A percentile compares a stretch with the other conserved stretches of the same genome.
These are phyloP conservation scores for Linurgus olivaceus DNA, from an alignment of 2,797 vertebrate species.

Conservation along the genomic window DNA sequence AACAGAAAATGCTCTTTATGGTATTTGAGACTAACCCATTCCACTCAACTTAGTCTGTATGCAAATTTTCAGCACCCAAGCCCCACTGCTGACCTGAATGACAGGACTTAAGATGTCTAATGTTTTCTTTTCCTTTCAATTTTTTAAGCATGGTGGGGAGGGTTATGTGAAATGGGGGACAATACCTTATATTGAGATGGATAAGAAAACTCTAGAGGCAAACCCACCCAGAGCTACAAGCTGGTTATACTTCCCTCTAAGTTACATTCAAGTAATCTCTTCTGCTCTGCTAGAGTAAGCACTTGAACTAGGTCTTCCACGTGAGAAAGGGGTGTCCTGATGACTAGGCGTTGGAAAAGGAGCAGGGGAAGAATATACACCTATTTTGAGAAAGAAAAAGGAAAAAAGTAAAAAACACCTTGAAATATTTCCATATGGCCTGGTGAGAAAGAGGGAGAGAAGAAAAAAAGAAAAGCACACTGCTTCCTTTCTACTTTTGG, in stretches of 20 bases:
- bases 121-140: not conserved
- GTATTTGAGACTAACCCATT: not conserved
- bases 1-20: not conserved
- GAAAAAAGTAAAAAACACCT: not conserved
- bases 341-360: not conserved
- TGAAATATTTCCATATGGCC: not conserved
- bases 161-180: not conserved
- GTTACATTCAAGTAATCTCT: not conserved
- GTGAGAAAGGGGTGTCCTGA: not conserved
- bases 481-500: not conserved
- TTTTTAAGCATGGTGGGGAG: accelerated
- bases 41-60: not conserved
- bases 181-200: not conserved
- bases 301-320: not conserved
- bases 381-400: not conserved
- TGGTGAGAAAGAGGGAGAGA: not conserved
- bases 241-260: not conserved
- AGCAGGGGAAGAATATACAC: not conserved
- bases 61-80: not conserved
- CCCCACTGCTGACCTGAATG: not conserved
- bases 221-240: not conserved
- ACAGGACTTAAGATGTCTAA: not conserved
- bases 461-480: not conserved
- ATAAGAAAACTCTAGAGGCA: not conserved
- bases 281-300: not conserved